Base-by-base conservation (phyloP, 1,140 invertebrate genomes). In the Calycopis cecrops region DNA sequence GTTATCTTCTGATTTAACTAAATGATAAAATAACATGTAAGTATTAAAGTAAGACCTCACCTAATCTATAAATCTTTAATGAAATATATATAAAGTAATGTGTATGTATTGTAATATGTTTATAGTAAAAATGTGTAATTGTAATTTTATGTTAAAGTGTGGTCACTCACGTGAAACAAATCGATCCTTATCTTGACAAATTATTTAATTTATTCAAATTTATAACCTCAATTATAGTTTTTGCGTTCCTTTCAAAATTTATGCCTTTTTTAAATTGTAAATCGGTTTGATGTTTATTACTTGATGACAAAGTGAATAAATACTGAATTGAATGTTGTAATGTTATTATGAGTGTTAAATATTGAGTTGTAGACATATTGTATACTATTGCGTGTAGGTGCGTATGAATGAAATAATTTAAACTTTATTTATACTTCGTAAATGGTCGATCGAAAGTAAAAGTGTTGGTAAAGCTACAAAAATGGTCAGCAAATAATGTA, bases 401-500 rank as follows among this genome's bases (percentile, higher is more conserved):
- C 2, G 2, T 28, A 28, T 3, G 6, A 3, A 28, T 3, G 2
- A 2, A 28, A 3, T 28, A 2, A 28, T 28, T 28, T 28, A 28
- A 28, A 28, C 21, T 28, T 3, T 28, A 2, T 3, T 28, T 28
- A 6, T 2, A 28, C 2, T 28, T 28, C 21, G 21, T 28, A 28
- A 3, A 28, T 28, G 21, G 21, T 28, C 6, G 2, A 28, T 11
- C 21, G 1, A 48, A 21, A n/a, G 21, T 48, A n/a, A 7, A n/a
- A 48, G 7, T 18, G n/a, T n/a, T n/a, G n/a, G 17, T 18, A 17
- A 48, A 48, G n/a, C 16, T 1, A 16, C 4, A 48, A 11, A 17
- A 48, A 48, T 48, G n/a, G 17, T 48, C 21, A 48, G 44, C 44
- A 48, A 48, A 48, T 18, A 48, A 48, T 47, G 21, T 47, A 18